Evolutionary conservation across 2,797 vertebrate genomes (phyloP), one percentile per base, ranked within the genome.

Genomic region (Cynodonichthys magdalenae): DNA sequence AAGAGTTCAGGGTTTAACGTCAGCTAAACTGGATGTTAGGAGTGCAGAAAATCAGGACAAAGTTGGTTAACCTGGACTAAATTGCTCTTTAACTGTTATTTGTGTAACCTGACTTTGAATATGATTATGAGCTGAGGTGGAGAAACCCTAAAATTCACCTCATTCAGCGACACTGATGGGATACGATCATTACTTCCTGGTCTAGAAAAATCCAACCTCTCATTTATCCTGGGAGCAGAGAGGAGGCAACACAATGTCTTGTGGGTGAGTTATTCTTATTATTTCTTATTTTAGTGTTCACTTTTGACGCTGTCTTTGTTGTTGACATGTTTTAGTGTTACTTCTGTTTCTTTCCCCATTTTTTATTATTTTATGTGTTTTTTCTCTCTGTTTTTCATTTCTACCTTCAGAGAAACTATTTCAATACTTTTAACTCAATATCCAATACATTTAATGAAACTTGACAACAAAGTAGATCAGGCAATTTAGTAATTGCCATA

Each of bases 241-340:
- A 19, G 36, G 34, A 53, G 60, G 12, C 28, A 10, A 15, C 1
- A 51, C 29, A 3, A 90, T 89, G 88, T 52, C 76, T 42, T 69
- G 41, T 62, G 1, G 79, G 90, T 91, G 61, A 89, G 86, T 76
- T 29, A 50, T 8, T 49, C 7, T 55, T 11, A 19, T 15, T 2
- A 28, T 42, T 9, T 50, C 10, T 36, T 36, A 9, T 12, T 36
- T 36, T 11, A 12, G 34, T 36, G 34, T 36, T 36, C 10, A 36
- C 34, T 36, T 9, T 36, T 31, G 15, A 0, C 6, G 12, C 6
- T 52, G 1, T 2, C 31, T 47, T 28, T 53, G 10, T 51, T 29
- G 17, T 3, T 52, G 3, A 12, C 19, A 7, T n/a, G 7, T 18
- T 31, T 27, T 15, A 0, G 15, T 39, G 1, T 59, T 29, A 20